These are phyloP conservation scores for Leuctra nigra DNA, from an alignment of 2,888 invertebrate genomes.

Conservation along the genomic window DNA sequence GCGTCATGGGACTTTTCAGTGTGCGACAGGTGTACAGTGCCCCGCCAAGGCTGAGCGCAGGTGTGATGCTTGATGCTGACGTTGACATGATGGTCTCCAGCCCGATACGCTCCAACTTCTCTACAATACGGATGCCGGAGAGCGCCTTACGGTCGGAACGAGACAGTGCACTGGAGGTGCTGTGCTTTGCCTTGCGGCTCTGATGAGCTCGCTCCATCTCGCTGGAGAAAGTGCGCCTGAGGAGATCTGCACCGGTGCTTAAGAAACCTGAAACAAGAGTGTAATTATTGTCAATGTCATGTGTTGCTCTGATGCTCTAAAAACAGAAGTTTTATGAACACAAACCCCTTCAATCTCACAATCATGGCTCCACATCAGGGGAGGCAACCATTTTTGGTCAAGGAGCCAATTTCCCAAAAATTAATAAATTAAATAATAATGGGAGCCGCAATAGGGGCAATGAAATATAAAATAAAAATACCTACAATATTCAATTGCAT, in stretches of 20 bases:
- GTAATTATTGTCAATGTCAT: too few relatives aligned
- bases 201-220: slow-evolving; percentile 32
- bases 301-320: too few relatives aligned
- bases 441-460: too few relatives aligned
- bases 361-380: too few relatives aligned
- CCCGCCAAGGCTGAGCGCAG: slow-evolving; percentile 55
- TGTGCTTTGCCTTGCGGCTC: slow-evolving; percentile 30
- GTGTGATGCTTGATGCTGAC: slow-evolving; percentile 48
- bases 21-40: slow-evolving; percentile 53
- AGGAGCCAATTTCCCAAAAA: too few relatives aligned
- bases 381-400: too few relatives aligned
- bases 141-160: slow-evolving; percentile 40
- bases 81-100: slow-evolving; percentile 59
- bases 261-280: slow-evolving; percentile 43
- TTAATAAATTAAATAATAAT: too few relatives aligned
- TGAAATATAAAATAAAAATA: too few relatives aligned
- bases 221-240: slow-evolving; percentile 54
- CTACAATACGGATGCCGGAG: slow-evolving; percentile 51
- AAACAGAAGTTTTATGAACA: too few relatives aligned
- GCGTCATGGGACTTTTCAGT: slow-evolving; percentile 72
- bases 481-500: too few relatives aligned
- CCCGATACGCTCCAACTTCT: slow-evolving; percentile 61
- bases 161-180: slow-evolving; percentile 38
- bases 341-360: too few relatives aligned
- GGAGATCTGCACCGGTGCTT: slow-evolving; percentile 57